A percentile compares a stretch with the other conserved stretches of the same genome.
Evolutionary conservation across 2,888 invertebrate species (phyloP).

Genomic region (Torymus aiolomorphi): DNA sequence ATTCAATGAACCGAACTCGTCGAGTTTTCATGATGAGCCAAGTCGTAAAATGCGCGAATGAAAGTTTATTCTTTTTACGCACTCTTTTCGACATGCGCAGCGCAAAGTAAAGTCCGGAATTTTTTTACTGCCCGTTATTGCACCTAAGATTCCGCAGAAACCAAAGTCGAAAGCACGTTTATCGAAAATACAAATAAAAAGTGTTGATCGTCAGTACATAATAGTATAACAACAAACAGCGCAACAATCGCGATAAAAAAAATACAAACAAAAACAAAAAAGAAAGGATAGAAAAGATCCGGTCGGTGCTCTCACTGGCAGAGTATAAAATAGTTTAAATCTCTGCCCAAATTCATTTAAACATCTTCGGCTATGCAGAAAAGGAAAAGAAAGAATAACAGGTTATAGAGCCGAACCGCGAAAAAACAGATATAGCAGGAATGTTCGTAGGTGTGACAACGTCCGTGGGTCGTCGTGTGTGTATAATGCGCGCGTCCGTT

Average conservation of each 20-base stretch:
- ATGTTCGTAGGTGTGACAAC: slow-evolving; percentile 17
- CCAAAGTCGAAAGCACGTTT: background rate
- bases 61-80: too few relatives aligned
- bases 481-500: background rate
- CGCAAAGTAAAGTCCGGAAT: too few relatives aligned
- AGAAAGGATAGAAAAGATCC: slow-evolving; percentile 11
- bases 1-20: background rate
- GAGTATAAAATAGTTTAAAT: background rate
- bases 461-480: slow-evolving; percentile 9
- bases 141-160: too few relatives aligned
- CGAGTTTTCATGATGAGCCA: too few relatives aligned
- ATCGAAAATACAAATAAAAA: background rate
- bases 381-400: slow-evolving; percentile 4
- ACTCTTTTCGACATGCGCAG: too few relatives aligned
- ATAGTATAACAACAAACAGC: slow-evolving; percentile 6
- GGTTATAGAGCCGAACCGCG: slow-evolving; percentile 8
- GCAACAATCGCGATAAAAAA: slow-evolving; percentile 27
- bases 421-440: slow-evolving; percentile 1
- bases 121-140: too few relatives aligned
- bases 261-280: slow-evolving; percentile 8
- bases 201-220: background rate
- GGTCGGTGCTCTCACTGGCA: background rate
- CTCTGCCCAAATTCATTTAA: slow-evolving; percentile 2
- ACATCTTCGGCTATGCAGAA: background rate
- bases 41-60: too few relatives aligned